phyloP scores from a whole-genome alignment of 2,113 vertebrate species.

The Tetrax tetrax region DNA sequence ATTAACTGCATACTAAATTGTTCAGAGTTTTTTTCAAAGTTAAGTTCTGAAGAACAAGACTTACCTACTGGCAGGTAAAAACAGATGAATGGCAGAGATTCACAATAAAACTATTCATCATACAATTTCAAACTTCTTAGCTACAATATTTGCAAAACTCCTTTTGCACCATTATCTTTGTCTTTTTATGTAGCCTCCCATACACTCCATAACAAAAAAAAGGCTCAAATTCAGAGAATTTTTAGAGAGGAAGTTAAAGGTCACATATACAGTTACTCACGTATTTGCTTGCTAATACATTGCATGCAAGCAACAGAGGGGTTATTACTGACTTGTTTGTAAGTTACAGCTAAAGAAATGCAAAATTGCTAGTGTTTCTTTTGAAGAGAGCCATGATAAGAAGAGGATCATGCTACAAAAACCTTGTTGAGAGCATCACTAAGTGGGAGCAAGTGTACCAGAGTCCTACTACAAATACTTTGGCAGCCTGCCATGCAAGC shows the following conservation, averaged over 20 bases:
- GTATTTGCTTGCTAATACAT: background rate
- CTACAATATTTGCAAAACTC: background rate
- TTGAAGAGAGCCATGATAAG: background rate
- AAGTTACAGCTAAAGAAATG: background rate
- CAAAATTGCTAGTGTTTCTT: background rate
- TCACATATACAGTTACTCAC: background rate
- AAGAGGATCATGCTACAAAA: background rate
- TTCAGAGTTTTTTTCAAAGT: background rate
- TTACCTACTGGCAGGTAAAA: background rate
- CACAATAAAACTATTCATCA: background rate
- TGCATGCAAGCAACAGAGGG: background rate
- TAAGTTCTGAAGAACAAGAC: background rate
- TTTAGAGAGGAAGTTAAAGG: background rate
- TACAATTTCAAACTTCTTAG: background rate
- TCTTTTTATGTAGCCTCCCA: background rate
- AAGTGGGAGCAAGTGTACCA: background rate
- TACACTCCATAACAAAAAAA: background rate
- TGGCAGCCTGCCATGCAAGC: background rate
- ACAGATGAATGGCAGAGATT: background rate
- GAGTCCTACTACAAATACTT: background rate
- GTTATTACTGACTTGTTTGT: background rate
- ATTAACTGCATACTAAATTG: background rate
- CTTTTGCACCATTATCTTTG: background rate
- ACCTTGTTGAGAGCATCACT: background rate
- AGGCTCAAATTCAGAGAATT: background rate